Evolutionary conservation across 1,140 invertebrate genomes (phyloP), one percentile per base, ranked within the genome.

Genomic region (Cephus cinctus): DNA sequence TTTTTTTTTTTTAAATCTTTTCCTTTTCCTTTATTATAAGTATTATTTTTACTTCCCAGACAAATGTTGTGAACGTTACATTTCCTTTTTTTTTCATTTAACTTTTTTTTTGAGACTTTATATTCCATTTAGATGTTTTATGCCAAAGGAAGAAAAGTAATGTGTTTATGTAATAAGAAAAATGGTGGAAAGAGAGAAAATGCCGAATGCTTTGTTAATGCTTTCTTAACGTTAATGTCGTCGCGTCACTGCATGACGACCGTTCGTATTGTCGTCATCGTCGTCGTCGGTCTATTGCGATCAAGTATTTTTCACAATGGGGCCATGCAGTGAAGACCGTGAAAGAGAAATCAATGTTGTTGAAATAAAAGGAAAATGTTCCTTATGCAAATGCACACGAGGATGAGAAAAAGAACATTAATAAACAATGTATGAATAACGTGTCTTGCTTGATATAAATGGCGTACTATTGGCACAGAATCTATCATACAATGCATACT

Each of bases 331-430:
- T n/a, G 31, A 34, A 36, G 38, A 47, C 20, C 32, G 23, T 43
- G 27, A 32, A 34, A 32, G 34, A 35, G 49, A 27, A 46, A 27
- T 39, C 43, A 44, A 52, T 30, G 31, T 50, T 47, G 36, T 57
- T 43, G 40, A 34, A 50, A 49, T 27, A 43, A 47, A 36, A 15
- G n/a, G n/a, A n/a, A 36, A 54, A 51, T 52, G 49, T 59, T 55
- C 56, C 53, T 59, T 42, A 53, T 16, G 41, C 46, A 52, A 50
- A 52, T 56, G 46, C 50, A 52, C 50, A 58, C 21, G 31, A 50
- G 40, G 36, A 49, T 52, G 43, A 48, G 23, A 56, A 51, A 42
- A 48, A 50, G 30, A 50, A 42, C 49, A 50, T 55, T 20, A 45
- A 30, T 11, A 30, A 30, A 11, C 2, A 2, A 30, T 11, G 12